phyloP scores from a whole-genome alignment of 2,888 invertebrate species.

The Chydorus sphaericus region DNA sequence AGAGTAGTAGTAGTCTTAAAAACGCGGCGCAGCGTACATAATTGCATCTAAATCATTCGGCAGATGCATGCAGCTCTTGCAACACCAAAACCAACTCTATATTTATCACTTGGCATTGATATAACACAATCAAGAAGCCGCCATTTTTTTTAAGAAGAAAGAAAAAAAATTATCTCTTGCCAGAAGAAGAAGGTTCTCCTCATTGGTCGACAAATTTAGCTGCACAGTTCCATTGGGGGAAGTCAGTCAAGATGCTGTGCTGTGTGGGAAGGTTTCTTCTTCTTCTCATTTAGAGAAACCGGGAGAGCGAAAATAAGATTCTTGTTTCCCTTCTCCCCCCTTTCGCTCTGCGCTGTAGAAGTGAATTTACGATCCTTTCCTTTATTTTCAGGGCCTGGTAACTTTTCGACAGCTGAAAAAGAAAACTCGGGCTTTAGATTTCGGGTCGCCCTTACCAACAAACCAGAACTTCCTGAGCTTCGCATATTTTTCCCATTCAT shows the following conservation, averaged over 20 bases:
- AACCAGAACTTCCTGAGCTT: no score
- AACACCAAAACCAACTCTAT: background rate
- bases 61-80: background rate
- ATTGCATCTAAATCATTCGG: slow-evolving; percentile 2
- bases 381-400: slow-evolving; percentile 4
- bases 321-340: background rate
- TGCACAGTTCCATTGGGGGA: no score
- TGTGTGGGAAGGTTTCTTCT: no score
- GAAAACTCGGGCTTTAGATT: no score
- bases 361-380: slow-evolving; percentile 4
- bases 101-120: slow-evolving; percentile 6
- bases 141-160: background rate
- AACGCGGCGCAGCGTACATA: background rate
- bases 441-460: no score
- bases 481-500: no score
- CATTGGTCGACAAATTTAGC: no score
- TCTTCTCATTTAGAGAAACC: background rate
- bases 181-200: background rate
- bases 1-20: no score
- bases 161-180: background rate
- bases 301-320: background rate
- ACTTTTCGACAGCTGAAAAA: slow-evolving; percentile 8
- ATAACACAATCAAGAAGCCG: background rate
- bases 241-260: no score
- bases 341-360: background rate